Evolutionary conservation across 2,888 invertebrate species (phyloP).

Genomic region (Diabrotica balteata): DNA sequence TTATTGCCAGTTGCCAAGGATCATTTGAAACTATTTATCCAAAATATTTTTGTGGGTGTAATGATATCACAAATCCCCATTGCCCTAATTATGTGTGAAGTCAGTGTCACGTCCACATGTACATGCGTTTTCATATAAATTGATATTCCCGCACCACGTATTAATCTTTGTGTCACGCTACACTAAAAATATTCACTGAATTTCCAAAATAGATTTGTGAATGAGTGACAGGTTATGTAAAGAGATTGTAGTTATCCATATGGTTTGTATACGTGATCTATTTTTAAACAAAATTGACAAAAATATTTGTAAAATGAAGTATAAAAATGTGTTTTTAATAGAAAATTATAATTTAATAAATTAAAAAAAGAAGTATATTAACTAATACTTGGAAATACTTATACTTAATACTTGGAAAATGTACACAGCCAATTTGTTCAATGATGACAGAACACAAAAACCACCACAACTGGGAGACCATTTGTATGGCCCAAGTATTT

Average conservation of each 20-base stretch:
- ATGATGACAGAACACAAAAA: no score
- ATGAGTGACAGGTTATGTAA: constrained; percentile 13
- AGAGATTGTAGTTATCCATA: constrained; percentile 8
- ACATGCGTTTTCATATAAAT: constrained; percentile 3
- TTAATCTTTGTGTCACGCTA: constrained; percentile 12
- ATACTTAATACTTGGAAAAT: no score
- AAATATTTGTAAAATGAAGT: no score
- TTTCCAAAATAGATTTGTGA: constrained; percentile 9
- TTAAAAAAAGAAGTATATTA: no score
- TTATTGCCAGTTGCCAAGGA: neutral
- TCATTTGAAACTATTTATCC: constrained; percentile 1
- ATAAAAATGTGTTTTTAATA: no score
- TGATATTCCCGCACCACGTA: constrained; percentile 7
- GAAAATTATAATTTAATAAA: no score
- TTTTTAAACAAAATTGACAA: neutral
- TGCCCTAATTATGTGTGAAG: constrained; percentile 7
- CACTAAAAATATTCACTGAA: constrained; percentile 5
- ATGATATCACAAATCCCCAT: constrained; percentile 1
- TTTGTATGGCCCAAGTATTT: no score
- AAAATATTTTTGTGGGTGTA: neutral
- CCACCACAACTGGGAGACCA: no score
- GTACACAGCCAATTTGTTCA: no score
- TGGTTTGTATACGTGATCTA: constrained; percentile 2
- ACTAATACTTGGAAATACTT: no score
- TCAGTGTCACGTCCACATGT: constrained; percentile 7